A percentile compares a stretch with the other conserved stretches of the same genome.
Conservation (phyloP, 30 jellyfish, hydroid and myxozoan species). For the Pelagia noctiluca region DNA sequence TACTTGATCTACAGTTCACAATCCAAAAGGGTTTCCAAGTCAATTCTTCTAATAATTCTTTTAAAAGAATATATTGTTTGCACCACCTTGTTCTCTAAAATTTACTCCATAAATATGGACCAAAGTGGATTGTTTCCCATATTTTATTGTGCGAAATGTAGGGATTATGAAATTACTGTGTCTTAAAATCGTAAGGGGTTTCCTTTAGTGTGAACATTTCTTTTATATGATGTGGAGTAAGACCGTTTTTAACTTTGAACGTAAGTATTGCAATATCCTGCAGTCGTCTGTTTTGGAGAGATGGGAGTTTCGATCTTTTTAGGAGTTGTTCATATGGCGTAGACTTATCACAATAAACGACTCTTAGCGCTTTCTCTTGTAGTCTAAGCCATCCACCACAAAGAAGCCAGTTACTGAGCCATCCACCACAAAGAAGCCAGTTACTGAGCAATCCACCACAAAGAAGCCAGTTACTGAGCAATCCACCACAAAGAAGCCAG, state of each 20-base stretch:
- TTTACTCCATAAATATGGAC: slow-evolving; percentile 55
- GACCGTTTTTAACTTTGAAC: slow-evolving; percentile 41
- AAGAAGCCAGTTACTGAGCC: too few species aligned
- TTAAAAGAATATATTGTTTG: too few species aligned
- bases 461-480: too few species aligned
- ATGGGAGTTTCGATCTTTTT: slow-evolving; percentile 35
- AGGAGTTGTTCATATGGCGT: slow-evolving; percentile 60
- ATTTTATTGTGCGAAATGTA: slow-evolving; percentile 32
- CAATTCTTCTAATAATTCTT: too few species aligned
- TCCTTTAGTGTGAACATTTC: slow-evolving; percentile 38
- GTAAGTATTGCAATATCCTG: slow-evolving; percentile 48
- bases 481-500: too few species aligned
- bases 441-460: too few species aligned
- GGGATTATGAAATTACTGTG: slow-evolving; percentile 31
- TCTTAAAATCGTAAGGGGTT: slow-evolving; percentile 47
- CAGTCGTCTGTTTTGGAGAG: slow-evolving; percentile 60
- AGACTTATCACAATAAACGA: slow-evolving; percentile 52
- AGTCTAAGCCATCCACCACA: too few species aligned
- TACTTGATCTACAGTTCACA: too few species aligned
- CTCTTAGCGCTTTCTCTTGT: slow-evolving; percentile 66
- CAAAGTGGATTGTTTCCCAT: slow-evolving; percentile 60
- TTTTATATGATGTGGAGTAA: slow-evolving; percentile 35
- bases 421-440: too few species aligned
- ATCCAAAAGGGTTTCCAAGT: too few species aligned
- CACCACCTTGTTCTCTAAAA: slow-evolving; percentile 53